Percentiles rank a stretch among this genome's conserved stretches.
These are phyloP conservation scores for Oscheius myriophilus DNA, from an alignment of 2,888 invertebrate species.

Conservation along the genomic window DNA sequence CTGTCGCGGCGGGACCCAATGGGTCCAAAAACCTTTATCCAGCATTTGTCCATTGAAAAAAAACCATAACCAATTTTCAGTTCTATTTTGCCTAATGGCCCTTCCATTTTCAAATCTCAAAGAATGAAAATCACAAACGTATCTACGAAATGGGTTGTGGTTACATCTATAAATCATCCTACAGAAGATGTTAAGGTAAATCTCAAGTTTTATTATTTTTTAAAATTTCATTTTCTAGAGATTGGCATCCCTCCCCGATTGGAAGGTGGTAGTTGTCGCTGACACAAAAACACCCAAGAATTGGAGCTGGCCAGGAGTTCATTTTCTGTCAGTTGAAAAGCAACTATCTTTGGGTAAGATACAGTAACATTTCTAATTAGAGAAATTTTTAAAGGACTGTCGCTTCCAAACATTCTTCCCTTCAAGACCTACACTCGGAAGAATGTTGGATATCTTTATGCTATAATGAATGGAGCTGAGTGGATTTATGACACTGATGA, in stretches of 20 bases:
- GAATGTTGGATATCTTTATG: constrained; percentile 36
- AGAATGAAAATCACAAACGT: no score
- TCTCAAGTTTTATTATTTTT: no score
- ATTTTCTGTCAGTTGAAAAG: constrained; percentile 30
- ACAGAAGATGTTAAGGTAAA: constrained; percentile 23
- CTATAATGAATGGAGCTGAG: constrained; percentile 35
- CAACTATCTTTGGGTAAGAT: neutral
- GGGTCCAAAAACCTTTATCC: no score
- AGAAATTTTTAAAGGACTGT: no score
- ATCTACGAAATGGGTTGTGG: constrained; percentile 23
- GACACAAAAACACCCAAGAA: constrained; percentile 35
- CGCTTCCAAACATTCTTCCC: neutral
- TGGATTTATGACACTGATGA: constrained; percentile 47
- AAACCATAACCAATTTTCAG: no score
- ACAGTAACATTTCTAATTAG: neutral
- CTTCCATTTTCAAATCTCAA: no score
- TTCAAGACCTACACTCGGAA: constrained; percentile 31
- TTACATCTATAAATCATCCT: constrained; percentile 13
- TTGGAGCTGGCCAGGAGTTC: constrained; percentile 29
- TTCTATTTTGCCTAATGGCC: no score
- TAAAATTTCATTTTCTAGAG: no score
- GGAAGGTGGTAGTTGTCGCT: constrained; percentile 35
- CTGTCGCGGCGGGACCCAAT: no score
- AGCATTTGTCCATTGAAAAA: no score
- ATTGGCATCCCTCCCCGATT: constrained; percentile 18